Evolutionary conservation across 30 jellyfish, hydroid and myxozoan species (phyloP).

Genomic region (Clytia hemisphaerica): DNA sequence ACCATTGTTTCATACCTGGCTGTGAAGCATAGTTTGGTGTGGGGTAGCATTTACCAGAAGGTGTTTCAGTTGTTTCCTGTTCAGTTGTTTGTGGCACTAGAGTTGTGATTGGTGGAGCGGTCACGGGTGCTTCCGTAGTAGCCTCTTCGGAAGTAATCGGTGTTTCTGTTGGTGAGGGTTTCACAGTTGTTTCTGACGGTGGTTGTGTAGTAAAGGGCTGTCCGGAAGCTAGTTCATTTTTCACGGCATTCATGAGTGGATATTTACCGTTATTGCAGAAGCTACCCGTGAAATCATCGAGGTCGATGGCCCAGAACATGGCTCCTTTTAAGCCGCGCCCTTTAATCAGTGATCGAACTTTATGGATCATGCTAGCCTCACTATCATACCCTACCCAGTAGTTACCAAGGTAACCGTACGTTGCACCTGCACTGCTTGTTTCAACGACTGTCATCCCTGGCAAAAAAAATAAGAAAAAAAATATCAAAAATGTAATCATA

Average conservation of each 20-base stretch:
- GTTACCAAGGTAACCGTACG: constrained; percentile 62
- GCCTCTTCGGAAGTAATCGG: too few species aligned
- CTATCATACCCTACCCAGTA: constrained; percentile 79
- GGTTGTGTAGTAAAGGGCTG: constrained; percentile 34
- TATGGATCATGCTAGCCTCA: constrained; percentile 39
- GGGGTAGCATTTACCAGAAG: too few species aligned
- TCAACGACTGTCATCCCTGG: constrained; percentile 47
- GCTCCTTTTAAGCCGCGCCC: constrained; percentile 53
- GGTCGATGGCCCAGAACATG: constrained; percentile 80
- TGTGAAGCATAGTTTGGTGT: too few species aligned
- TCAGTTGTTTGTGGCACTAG: too few species aligned
- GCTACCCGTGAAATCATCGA: constrained; percentile 73
- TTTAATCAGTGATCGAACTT: constrained; percentile 48
- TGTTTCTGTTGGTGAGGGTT: constrained; percentile 9
- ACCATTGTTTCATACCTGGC: too few species aligned
- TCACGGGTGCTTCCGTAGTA: too few species aligned
- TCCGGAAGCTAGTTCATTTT: constrained; percentile 34
- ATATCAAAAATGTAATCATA: too few species aligned
- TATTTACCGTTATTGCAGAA: constrained; percentile 66
- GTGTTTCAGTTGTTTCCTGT: too few species aligned
- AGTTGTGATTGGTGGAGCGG: too few species aligned
- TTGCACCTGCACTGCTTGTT: constrained; percentile 52
- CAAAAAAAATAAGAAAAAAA: too few species aligned
- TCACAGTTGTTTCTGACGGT: constrained; percentile 31
- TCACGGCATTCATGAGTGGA: constrained; percentile 81